Conservation (phyloP, 2,888 invertebrate species). For the Drosophila rellima region DNA sequence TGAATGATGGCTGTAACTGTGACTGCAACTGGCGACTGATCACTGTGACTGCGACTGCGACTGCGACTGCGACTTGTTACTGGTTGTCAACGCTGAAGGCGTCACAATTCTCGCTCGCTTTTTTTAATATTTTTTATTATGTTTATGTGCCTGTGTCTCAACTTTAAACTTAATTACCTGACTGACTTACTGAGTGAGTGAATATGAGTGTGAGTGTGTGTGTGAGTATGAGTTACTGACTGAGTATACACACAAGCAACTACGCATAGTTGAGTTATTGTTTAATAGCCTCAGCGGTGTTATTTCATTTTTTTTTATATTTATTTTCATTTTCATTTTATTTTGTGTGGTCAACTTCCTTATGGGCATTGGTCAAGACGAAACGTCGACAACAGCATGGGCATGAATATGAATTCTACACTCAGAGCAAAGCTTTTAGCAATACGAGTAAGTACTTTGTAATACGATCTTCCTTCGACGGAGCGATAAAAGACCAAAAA, state of each 20-base stretch:
- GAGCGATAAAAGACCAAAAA: constrained; percentile 14
- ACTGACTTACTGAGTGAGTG: constrained; percentile 25
- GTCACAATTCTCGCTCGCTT: constrained; percentile 55
- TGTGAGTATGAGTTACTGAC: background rate
- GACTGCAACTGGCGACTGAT: constrained; percentile 23
- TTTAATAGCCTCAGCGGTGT: constrained; percentile 53
- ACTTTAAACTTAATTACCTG: constrained; percentile 73
- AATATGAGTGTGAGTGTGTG: constrained; percentile 14
- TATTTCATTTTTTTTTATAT: constrained; percentile 30
- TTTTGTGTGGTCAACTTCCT: constrained; percentile 57
- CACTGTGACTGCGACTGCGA: constrained; percentile 24
- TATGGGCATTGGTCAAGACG: constrained; percentile 45
- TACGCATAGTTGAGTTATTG: constrained; percentile 53
- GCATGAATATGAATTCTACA: constrained; percentile 43
- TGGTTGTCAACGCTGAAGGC: constrained; percentile 37
- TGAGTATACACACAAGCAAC: constrained; percentile 19
- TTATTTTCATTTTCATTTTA: constrained; percentile 37
- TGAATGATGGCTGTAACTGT: constrained; percentile 30
- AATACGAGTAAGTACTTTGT: constrained; percentile 22
- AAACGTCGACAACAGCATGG: constrained; percentile 20
- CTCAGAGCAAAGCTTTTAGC: constrained; percentile 14
- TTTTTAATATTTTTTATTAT: constrained; percentile 1
- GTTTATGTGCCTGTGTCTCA: constrained; percentile 41
- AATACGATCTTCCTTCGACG: constrained; percentile 38
- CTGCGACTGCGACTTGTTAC: constrained; percentile 8